phyloP scores from a whole-genome alignment of 1,140 invertebrate genomes.

The Dendroctonus valens region DNA sequence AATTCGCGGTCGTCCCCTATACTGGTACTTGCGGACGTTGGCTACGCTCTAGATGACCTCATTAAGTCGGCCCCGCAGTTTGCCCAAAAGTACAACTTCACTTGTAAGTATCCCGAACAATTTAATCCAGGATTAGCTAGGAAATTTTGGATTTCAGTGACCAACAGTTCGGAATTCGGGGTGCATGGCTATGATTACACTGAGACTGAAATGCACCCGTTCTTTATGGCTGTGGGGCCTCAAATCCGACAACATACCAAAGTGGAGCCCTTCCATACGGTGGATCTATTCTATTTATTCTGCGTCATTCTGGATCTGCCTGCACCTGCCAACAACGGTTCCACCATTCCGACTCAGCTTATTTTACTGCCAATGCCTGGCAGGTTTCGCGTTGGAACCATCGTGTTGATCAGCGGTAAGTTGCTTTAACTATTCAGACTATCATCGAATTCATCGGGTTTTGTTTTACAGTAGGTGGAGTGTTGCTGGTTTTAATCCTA shows the following conservation, averaged over 20 bases:
- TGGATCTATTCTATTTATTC: constrained; percentile 69
- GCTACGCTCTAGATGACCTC: constrained; percentile 59
- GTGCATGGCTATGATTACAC: constrained; percentile 69
- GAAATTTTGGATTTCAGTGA: constrained; percentile 48
- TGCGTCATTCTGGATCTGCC: constrained; percentile 59
- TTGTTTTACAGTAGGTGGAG: constrained; percentile 44
- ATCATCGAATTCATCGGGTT: not conserved
- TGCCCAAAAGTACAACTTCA: constrained; percentile 54
- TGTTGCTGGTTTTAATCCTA: constrained; percentile 42
- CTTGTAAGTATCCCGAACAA: constrained; percentile 26
- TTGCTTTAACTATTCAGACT: constrained; percentile 15
- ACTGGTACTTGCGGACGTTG: constrained; percentile 57
- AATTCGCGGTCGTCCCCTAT: constrained; percentile 61
- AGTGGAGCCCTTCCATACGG: constrained; percentile 59
- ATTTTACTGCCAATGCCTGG: constrained; percentile 19
- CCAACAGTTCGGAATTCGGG: constrained; percentile 57
- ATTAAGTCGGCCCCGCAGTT: constrained; percentile 51
- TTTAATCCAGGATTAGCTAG: not conserved
- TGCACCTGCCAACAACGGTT: constrained; percentile 44
- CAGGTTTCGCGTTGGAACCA: constrained; percentile 8
- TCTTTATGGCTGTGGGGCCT: constrained; percentile 69
- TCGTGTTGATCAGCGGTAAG: constrained; percentile 1
- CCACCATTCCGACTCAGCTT: constrained; percentile 35
- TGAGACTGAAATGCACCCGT: constrained; percentile 61
- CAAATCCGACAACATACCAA: constrained; percentile 57